A percentile compares a stretch with the other conserved stretches of the same genome.
phyloP scores from a whole-genome alignment of 2,797 vertebrate genomes.

The Melanotaenia trifasciata region DNA sequence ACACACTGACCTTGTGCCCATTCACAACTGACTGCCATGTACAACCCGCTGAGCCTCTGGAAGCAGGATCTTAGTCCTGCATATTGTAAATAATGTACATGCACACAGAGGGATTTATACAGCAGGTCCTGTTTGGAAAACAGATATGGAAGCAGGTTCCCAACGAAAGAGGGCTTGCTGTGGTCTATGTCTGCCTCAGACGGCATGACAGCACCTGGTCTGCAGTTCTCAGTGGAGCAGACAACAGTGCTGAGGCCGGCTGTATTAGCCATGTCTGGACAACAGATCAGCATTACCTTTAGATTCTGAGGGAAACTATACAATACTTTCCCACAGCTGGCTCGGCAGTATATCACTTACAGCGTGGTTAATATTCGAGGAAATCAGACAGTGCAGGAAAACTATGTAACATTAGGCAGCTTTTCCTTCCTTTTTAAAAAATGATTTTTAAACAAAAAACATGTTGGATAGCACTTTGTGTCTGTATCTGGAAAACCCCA shows the following conservation, averaged over 20 bases:
- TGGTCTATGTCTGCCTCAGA: slow-evolving; percentile 61
- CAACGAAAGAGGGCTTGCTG: slow-evolving; percentile 53
- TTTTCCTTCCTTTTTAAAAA: slow-evolving; percentile 30
- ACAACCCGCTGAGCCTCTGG: slow-evolving; percentile 57
- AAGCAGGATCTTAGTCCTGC: slow-evolving; percentile 30
- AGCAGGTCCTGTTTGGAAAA: slow-evolving; percentile 52
- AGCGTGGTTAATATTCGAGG: slow-evolving; percentile 49
- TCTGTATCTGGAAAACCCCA: slow-evolving; percentile 9
- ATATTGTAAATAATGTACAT: slow-evolving; percentile 39
- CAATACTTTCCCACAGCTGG: slow-evolving; percentile 59
- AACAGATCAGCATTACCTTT: slow-evolving; percentile 56
- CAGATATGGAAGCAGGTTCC: slow-evolving; percentile 25
- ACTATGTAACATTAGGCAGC: slow-evolving; percentile 42
- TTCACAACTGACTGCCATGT: slow-evolving; percentile 75
- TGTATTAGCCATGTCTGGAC: slow-evolving; percentile 61
- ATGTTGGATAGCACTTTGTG: slow-evolving; percentile 17
- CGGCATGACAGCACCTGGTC: slow-evolving; percentile 69
- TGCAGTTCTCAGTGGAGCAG: slow-evolving; percentile 37
- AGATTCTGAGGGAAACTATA: slow-evolving; percentile 55
- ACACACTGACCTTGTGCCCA: slow-evolving; percentile 58
- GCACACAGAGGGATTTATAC: neutral
- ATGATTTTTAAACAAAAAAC: slow-evolving; percentile 22
- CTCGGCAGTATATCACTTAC: slow-evolving; percentile 53
- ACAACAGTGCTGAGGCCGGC: slow-evolving; percentile 29
- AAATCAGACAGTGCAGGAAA: slow-evolving; percentile 52